Evolutionary conservation across 2,797 vertebrate species (phyloP), one percentile per base, ranked within the genome.

Genomic region (Sebastes matsubarae): DNA sequence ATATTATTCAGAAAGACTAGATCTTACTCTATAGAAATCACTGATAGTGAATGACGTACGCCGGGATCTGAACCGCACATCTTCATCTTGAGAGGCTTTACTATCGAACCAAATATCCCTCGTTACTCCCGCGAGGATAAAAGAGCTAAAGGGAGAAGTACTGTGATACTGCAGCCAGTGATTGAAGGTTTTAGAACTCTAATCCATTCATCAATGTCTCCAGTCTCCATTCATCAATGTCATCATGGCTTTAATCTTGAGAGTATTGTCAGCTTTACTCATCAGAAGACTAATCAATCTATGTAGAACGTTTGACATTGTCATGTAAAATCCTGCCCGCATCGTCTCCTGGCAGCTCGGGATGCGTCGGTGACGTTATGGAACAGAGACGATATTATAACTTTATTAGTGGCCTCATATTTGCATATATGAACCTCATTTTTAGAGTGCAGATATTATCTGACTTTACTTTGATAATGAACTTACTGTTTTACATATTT

Each of bases 231-330:
- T 92, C 87, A 93, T 94, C 89, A 93, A 75, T 79, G 90, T 90
- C 92, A 91, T 79, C 87, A 20, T 24, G 50, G 68, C 83, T 85
- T 90, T 89, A 89, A 92, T 91, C 83, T 73, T 14, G 68, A 83
- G 89, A 86, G 81, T 84, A 89, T 81, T 85, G 90, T 91, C 90
- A 80, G 72, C 83, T 91, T 91, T 82, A 81, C 87, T 90, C 89
- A 88, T 92, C 87, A 85, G 38, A 80, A 27, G 83, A 79, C 86
- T 88, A 91, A 94, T 94, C 91, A 92, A 85, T 93, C 86, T 61
- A 60, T 82, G 78, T 67, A 77, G 70, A 80, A 86, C 85, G 77
- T 92, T 81, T 89, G 84, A 89, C 81, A 70, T 64, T 85, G 86
- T 83, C 87, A 79, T 90, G 86, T 88, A 67, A 74, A 83, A 79